Percentiles rank a stretch among this genome's conserved stretches.
These are phyloP conservation scores for Pseudobourletiella spinata DNA, from an alignment of 1,140 invertebrate species.

Conservation along the genomic window DNA sequence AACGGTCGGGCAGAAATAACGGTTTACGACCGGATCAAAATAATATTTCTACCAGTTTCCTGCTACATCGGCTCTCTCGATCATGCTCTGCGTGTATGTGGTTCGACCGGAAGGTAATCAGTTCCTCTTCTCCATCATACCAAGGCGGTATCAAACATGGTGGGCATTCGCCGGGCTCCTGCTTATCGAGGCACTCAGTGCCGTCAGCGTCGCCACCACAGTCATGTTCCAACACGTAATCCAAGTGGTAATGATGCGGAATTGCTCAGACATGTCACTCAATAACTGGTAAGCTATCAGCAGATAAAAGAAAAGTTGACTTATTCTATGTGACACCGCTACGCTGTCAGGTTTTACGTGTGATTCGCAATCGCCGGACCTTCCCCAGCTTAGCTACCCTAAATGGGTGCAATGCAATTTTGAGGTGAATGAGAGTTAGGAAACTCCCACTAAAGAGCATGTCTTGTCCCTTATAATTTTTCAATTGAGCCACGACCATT, in stretches of 20 bases:
- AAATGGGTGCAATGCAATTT: too few species aligned
- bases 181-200: neutral
- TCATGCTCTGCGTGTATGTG: constrained; percentile 2
- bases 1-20: neutral
- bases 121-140: constrained; percentile 3
- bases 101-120: constrained; percentile 5
- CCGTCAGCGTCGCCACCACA: constrained; percentile 4
- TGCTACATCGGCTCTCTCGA: neutral
- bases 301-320: too few species aligned
- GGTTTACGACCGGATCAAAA: neutral
- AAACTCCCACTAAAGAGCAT: neutral
- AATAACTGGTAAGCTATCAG: constrained; percentile 10
- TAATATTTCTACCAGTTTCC: neutral
- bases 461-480: too few species aligned
- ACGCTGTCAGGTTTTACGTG: too few species aligned
- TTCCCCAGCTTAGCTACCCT: too few species aligned
- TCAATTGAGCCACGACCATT: neutral
- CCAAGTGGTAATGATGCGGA: constrained; percentile 6
- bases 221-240: constrained; percentile 12
- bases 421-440: too few species aligned
- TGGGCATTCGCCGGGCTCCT: neutral
- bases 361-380: too few species aligned
- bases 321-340: too few species aligned
- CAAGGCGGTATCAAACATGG: constrained; percentile 1
- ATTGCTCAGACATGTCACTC: neutral